Conservation (phyloP, 2,888 invertebrate species). For the Aphidoletes aphidimyza region DNA sequence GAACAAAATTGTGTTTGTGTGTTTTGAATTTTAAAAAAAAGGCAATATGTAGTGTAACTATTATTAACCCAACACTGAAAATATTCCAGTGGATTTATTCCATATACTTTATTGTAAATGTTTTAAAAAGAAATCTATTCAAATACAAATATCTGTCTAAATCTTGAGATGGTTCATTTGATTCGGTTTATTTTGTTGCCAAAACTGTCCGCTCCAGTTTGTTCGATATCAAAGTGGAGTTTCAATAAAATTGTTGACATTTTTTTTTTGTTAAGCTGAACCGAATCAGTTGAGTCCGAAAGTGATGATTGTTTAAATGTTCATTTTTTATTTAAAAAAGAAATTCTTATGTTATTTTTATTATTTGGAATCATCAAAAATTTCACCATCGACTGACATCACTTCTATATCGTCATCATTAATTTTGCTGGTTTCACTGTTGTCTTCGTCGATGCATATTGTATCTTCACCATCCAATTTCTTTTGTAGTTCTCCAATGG, state of each 20-base stretch:
- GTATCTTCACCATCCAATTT: slow-evolving; percentile 75
- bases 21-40: background rate
- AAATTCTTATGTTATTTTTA: background rate
- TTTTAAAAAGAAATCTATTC: background rate
- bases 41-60: slow-evolving; percentile 33
- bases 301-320: too few relatives aligned
- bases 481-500: slow-evolving; percentile 85
- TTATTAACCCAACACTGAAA: slow-evolving; percentile 24
- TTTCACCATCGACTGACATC: slow-evolving; percentile 30
- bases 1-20: background rate
- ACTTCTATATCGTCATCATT: slow-evolving; percentile 57
- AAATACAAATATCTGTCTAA: slow-evolving; percentile 7
- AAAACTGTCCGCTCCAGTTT: background rate
- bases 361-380: slow-evolving; percentile 6
- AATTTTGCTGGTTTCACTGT: slow-evolving; percentile 47
- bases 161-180: background rate
- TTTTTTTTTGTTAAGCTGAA: background rate
- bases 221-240: too few relatives aligned
- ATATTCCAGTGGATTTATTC: slow-evolving; percentile 36
- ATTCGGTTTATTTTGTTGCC: background rate
- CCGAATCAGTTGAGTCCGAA: too few relatives aligned
- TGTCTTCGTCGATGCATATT: slow-evolving; percentile 62
- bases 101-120: slow-evolving; percentile 37
- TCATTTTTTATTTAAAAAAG: too few relatives aligned
- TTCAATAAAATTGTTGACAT: background rate